A percentile compares a stretch with the other conserved stretches of the same genome.
These are phyloP conservation scores for Synanthedon myopaeformis DNA, from an alignment of 2,888 invertebrate genomes.

Conservation along the genomic window DNA sequence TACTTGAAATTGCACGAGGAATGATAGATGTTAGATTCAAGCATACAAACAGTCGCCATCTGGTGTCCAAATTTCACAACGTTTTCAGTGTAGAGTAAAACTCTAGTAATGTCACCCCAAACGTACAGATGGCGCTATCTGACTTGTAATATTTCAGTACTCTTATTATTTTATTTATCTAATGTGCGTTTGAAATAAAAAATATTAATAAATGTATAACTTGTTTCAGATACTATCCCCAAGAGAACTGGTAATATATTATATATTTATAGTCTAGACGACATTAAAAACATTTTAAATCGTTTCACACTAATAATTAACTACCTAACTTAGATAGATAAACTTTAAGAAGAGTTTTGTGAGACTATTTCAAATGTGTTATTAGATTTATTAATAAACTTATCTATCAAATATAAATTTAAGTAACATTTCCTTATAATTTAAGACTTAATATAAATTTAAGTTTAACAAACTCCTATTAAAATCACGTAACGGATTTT, in stretches of 20 bases:
- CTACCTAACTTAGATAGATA: too few relatives aligned
- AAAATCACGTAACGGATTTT: too few relatives aligned
- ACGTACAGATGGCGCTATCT: constrained; percentile 35
- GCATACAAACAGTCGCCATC: constrained; percentile 18
- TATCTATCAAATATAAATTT: too few relatives aligned
- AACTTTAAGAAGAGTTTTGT: too few relatives aligned
- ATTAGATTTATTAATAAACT: too few relatives aligned
- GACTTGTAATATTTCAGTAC: constrained; percentile 3
- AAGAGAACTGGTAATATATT: constrained; percentile 63
- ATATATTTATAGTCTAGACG: background rate
- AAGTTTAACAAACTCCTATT: too few relatives aligned
- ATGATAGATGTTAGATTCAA: background rate
- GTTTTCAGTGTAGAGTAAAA: constrained; percentile 1
- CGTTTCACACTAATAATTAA: too few relatives aligned
- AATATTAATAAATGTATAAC: constrained; percentile 36
- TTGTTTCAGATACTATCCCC: constrained; percentile 69
- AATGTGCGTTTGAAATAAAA: background rate
- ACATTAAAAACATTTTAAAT: too few relatives aligned
- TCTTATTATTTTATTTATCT: background rate
- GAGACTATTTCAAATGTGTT: too few relatives aligned
- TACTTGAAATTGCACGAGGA: too few relatives aligned
- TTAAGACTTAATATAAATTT: too few relatives aligned
- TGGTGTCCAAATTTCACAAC: constrained; percentile 14
- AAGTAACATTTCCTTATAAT: too few relatives aligned
- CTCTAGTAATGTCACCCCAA: constrained; percentile 16